Base-by-base conservation (phyloP, 2,888 invertebrate genomes). In the Zaprionus lineosus region DNA sequence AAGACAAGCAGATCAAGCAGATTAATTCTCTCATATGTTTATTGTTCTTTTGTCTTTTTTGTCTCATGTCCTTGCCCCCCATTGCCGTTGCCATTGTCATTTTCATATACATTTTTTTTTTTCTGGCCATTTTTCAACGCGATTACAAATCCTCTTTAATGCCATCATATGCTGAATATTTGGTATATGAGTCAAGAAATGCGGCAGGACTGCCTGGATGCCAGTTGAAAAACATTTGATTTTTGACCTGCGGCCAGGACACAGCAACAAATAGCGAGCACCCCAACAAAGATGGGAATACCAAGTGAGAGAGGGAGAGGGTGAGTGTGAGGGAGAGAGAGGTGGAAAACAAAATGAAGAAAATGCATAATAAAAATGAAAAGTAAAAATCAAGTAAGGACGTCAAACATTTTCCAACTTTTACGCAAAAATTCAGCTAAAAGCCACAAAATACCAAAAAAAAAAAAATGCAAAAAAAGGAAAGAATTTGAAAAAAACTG, bases 331-430 rank as follows among this genome's bases (percentile, higher is more conserved):
- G n/a, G n/a, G n/a, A 6, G 12, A n/a, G 24, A 7, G 6, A 36
- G n/a, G n/a, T 8, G 46, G 19, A 40, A 33, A 24, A 16, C 1
- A 19, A 16, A 5, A 24, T 15, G 7, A 12, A 7, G n/a, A 16
- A 11, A 1, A 47, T n/a, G n/a, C n/a, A n/a, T n/a, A 37, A 37
- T 7, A 14, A 7, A n/a, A 2, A 39, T 1, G 29, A 2, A 43
- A 14, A 21, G 1, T 5, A 12, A 56, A 15, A n/a, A n/a, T n/a
- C n/a, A 19, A 16, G 2, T 21, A 34, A 12, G 12, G 16, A 43
- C 34, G 37, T 11, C 47, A 44, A 67, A 53, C 52, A 67, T 48
- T 66, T 59, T 19, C 12, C 43, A 59, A 50, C 40, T 33, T 16
- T 16, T 1, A 18, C 14, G 28, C 41, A 39, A 24, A 63, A 39